These are phyloP conservation scores for Clarias fuscus DNA, from an alignment of 2,797 vertebrate species.

Conservation along the genomic window DNA sequence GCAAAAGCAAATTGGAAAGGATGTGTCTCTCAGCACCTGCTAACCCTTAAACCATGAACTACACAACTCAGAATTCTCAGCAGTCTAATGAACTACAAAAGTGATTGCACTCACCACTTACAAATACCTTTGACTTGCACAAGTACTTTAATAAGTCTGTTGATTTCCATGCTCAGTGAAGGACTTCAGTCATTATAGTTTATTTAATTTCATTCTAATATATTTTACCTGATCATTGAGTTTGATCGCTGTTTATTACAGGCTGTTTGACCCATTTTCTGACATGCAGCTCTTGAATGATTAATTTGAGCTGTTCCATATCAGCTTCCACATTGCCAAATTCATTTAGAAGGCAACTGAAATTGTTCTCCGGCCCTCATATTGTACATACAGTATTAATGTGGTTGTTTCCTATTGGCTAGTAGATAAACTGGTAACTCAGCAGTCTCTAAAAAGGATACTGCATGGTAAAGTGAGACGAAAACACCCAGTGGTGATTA, in stretches of 20 bases:
- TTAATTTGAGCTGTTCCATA: not conserved
- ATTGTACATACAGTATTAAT: not conserved
- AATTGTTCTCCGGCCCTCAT: not conserved
- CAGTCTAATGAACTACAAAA: not conserved
- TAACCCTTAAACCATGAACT: not conserved
- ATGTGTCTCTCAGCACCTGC: not conserved
- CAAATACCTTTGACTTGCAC: not conserved
- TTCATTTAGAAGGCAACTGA: not conserved
- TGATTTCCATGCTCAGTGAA: not conserved
- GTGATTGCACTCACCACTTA: not conserved
- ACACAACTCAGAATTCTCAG: not conserved
- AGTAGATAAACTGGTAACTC: not conserved
- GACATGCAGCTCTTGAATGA: not conserved
- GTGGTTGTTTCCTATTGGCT: not conserved
- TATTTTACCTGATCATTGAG: not conserved
- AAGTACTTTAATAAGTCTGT: not conserved
- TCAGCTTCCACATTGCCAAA: not conserved
- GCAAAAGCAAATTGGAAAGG: not conserved
- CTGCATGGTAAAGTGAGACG: not conserved
- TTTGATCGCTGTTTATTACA: not conserved
- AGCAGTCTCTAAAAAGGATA: not conserved
- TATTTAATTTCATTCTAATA: not conserved
- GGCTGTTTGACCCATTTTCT: not conserved
- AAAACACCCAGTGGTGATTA: not conserved
- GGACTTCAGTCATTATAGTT: not conserved